Conservation (phyloP, 37 sponge, comb jelly and placozoan species). For the Beroe forskalii region DNA sequence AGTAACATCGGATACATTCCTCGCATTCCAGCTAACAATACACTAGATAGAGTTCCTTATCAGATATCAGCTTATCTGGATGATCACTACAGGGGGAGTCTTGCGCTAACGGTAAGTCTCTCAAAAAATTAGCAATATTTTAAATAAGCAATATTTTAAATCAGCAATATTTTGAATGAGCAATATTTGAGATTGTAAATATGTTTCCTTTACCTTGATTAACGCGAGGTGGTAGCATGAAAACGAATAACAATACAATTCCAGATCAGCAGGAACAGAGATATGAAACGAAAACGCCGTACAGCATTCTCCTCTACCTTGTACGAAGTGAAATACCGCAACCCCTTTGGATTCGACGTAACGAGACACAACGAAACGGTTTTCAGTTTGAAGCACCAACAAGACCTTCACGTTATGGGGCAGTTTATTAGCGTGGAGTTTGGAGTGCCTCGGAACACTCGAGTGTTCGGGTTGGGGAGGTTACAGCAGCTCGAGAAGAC, state of each 20-base stretch:
- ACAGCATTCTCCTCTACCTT: not conserved
- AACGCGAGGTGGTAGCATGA: too few species aligned
- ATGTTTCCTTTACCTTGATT: too few species aligned
- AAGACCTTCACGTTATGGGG: not conserved
- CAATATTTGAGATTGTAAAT: too few species aligned
- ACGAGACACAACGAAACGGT: constrained; percentile 25
- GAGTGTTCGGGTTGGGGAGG: constrained; percentile 20
- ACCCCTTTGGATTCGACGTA: not conserved
- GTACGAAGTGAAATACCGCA: not conserved
- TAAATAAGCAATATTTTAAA: too few species aligned
- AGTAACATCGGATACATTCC: constrained; percentile 16
- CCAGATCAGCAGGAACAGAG: not conserved
- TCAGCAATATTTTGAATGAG: too few species aligned
- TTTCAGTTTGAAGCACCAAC: not conserved
- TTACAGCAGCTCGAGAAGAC: not conserved
- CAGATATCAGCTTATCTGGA: not conserved
- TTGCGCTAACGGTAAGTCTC: not conserved
- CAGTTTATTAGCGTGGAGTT: not conserved
- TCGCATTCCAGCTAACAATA: too few species aligned
- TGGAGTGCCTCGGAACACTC: not conserved
- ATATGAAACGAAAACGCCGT: not conserved
- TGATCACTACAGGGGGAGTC: not conserved
- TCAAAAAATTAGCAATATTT: too few species aligned
- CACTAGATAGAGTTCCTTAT: not conserved
- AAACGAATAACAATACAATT: too few species aligned